Conservation (phyloP, 2,797 vertebrate species). For the Varecia variegata region DNA sequence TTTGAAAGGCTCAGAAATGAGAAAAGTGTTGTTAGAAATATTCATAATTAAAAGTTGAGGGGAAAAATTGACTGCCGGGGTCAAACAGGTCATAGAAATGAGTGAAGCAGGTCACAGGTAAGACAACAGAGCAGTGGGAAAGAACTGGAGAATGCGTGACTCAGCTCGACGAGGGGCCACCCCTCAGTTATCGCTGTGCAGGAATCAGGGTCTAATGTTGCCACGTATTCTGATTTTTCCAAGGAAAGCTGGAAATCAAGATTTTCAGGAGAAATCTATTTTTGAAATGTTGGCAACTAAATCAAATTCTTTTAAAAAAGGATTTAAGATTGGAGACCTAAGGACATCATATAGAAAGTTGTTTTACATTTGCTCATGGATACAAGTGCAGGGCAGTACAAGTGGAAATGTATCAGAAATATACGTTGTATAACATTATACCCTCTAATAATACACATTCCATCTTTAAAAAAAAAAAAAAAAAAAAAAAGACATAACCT, state of each 20-base stretch:
- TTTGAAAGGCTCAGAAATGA: not conserved
- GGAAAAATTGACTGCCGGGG: not conserved
- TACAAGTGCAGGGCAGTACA: not conserved
- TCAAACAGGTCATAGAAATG: not conserved
- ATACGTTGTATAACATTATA: not conserved
- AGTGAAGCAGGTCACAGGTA: not conserved
- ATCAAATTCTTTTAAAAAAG: not conserved
- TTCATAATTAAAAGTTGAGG: not conserved
- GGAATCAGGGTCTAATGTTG: not conserved
- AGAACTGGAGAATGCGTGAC: rapidly evolving
- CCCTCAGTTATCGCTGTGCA: rapidly evolving
- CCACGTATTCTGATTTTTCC: not conserved
- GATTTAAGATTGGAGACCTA: not conserved
- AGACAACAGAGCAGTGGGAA: not conserved
- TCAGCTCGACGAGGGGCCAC: rapidly evolving
- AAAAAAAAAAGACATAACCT: not conserved
- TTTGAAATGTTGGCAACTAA: not conserved
- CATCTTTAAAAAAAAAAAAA: not conserved
- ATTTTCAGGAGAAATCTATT: not conserved
- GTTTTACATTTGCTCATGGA: not conserved
- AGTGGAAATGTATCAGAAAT: not conserved
- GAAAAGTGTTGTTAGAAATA: not conserved
- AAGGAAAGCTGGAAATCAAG: not conserved
- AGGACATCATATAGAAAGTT: not conserved
- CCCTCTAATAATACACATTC: no score